A percentile compares a stretch with the other conserved stretches of the same genome.
Conservation (phyloP, 2,797 vertebrate species). For the Labeo calbasu region DNA sequence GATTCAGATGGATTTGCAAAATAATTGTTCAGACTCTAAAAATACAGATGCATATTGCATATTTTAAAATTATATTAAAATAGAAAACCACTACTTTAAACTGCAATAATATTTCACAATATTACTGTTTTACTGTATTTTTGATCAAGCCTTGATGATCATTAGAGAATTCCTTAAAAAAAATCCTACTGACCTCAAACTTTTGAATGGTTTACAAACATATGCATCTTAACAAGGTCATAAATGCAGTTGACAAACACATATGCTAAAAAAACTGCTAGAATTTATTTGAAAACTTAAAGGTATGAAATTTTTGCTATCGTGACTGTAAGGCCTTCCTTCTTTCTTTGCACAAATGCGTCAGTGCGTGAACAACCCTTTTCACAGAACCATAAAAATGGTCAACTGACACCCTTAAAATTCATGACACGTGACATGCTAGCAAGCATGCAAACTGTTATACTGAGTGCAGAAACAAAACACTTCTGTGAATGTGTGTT, state of each 20-base stretch:
- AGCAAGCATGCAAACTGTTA: neutral
- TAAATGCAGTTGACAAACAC: neutral
- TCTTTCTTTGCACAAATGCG: neutral
- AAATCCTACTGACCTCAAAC: neutral
- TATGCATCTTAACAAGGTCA: neutral
- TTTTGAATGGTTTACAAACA: neutral
- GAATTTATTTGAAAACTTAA: neutral
- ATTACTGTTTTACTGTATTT: neutral
- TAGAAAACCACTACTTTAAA: neutral
- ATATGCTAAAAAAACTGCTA: neutral
- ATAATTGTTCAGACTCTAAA: neutral
- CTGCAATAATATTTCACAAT: neutral
- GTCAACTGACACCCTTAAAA: slow-evolving; percentile 23
- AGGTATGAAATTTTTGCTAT: neutral
- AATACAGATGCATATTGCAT: neutral
- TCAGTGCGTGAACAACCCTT: neutral
- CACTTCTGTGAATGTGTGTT: neutral
- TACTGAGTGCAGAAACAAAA: neutral
- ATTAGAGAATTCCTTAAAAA: neutral
- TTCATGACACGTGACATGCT: neutral
- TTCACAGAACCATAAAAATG: slow-evolving; percentile 17
- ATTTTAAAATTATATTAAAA: neutral
- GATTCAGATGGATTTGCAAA: neutral
- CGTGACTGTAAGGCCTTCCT: neutral
- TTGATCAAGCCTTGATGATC: neutral